phyloP scores from a whole-genome alignment of 2,888 invertebrate genomes.

The Camptogramma bilineatum region DNA sequence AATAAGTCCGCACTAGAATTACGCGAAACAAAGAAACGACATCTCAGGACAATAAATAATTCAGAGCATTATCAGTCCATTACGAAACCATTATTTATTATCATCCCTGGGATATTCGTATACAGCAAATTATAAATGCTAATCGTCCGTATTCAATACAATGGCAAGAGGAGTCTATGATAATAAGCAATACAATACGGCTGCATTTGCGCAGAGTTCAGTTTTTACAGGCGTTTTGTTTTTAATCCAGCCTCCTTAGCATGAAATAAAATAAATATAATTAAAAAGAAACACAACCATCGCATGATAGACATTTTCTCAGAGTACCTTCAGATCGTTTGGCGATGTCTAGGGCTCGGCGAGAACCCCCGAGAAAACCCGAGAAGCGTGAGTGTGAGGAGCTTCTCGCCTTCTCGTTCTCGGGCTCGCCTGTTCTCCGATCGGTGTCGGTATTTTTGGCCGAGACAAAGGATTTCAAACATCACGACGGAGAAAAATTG shows the following conservation, averaged over 20 bases:
- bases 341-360: no score
- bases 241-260: neutral
- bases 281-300: no score
- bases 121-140: slow-evolving; percentile 43
- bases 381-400: no score
- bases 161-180: slow-evolving; percentile 54
- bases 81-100: slow-evolving; percentile 32
- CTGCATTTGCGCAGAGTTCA: slow-evolving; percentile 13
- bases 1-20: neutral
- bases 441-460: no score
- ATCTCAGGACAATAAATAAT: slow-evolving; percentile 33
- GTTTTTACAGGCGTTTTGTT: neutral
- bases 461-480: no score
- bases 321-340: no score
- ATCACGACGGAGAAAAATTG: no score
- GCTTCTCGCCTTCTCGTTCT: no score
- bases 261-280: no score
- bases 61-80: slow-evolving; percentile 32
- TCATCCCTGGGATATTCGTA: slow-evolving; percentile 25
- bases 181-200: slow-evolving; percentile 58
- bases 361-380: no score
- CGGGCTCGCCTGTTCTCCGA: no score
- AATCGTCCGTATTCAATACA: slow-evolving; percentile 43
- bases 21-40: slow-evolving; percentile 20
- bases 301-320: no score